Base-by-base conservation (phyloP, 2,797 vertebrate genomes). In the Mycteria americana region DNA sequence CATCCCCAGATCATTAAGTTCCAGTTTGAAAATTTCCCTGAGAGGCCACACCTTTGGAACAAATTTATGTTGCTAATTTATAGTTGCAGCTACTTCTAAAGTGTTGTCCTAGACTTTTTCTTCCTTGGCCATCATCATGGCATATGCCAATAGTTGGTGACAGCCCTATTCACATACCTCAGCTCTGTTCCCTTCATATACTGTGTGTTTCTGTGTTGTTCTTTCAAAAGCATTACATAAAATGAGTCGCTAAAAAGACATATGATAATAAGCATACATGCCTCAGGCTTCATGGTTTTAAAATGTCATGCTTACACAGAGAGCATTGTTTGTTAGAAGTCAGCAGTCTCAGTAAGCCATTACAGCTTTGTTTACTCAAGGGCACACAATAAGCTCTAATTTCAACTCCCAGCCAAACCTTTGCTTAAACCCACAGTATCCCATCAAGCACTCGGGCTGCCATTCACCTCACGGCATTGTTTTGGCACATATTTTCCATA, bases 251-350 rank as follows among this genome's bases (percentile, higher is more conserved):
- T 94, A 92, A 88, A 96, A 89, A 88, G 81, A 74, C 51, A 24
- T 57, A 92, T 80, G 89, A 88, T 91, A 89, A 92, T 91, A 85
- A 77, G 72, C 84, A 88, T 70, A n/a, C 53, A 46, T 80, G 91
- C 95, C 91, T 70, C 67, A 31, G 95, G 93, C 84, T 64, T 92
- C 9, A 6, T 74, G 68, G 70, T 78, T 93, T 89, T 95, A 75
- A 94, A 96, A 97, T 95, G 92, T 86, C 93, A 73, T 73, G 78
- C 85, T 83, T 78, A 88, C 72, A 94, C 75, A 85, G 78, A 80
- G 45, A 59, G 33, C 51, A 93, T 81, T 94, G 89, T 95, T 85
- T 88, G 56, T 74, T 91, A 46, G 84, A 89, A 92, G 81, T 81
- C 92, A 91, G 81, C 82, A 88, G 57, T 81, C 82, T 94, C 95